These are phyloP conservation scores for Dolomedes plantarius DNA, from an alignment of 2,888 invertebrate genomes.

Conservation along the genomic window DNA sequence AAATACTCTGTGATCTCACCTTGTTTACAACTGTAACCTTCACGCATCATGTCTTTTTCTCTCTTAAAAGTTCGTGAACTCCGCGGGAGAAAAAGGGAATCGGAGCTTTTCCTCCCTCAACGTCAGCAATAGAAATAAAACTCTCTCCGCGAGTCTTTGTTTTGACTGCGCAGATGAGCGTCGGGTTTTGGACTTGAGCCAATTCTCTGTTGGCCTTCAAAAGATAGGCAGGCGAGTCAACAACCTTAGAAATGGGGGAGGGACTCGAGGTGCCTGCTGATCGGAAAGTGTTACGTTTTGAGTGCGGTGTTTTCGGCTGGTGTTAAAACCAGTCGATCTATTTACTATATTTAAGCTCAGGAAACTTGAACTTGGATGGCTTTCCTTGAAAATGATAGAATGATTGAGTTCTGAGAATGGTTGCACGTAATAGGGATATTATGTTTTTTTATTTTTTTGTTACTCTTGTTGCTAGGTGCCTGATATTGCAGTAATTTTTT, in stretches of 20 bases:
- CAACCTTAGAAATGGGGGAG: conserved; percentile 36
- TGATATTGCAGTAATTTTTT: no score
- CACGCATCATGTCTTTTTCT: not conserved
- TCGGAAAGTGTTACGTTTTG: not conserved
- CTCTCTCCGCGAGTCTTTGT: conserved; percentile 22
- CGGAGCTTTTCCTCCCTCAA: not conserved
- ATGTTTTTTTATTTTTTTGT: no score
- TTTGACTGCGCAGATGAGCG: conserved; percentile 61
- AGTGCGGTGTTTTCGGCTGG: not conserved
- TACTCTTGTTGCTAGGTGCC: not conserved
- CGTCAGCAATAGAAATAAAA: not conserved
- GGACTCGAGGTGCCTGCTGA: not conserved
- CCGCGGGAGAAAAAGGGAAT: not conserved
- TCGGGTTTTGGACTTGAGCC: conserved; percentile 34
- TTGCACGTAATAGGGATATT: no score
- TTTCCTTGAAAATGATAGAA: not conserved
- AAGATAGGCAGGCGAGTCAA: conserved; percentile 52
- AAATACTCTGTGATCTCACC: no score
- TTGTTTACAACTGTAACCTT: not conserved
- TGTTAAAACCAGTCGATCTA: not conserved
- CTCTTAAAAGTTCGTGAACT: no score
- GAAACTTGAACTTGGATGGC: not conserved
- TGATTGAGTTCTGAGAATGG: not conserved
- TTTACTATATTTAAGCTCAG: not conserved
- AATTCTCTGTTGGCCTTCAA: conserved; percentile 45